Conservation (phyloP, 2,797 vertebrate species). For the Clamator glandarius region DNA sequence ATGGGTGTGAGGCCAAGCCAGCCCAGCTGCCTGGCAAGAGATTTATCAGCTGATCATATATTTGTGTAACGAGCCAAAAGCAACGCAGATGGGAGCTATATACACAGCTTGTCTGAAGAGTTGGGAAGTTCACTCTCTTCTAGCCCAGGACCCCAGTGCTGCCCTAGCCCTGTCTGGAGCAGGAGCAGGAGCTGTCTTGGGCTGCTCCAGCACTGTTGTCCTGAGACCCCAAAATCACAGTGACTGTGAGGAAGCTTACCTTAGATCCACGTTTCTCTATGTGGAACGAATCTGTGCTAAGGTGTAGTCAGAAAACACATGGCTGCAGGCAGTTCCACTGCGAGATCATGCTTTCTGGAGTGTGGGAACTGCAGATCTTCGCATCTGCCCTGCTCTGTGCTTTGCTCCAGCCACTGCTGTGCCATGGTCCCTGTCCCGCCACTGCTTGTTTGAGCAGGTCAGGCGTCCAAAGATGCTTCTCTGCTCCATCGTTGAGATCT, state of each 20-base stretch:
- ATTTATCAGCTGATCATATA: not conserved
- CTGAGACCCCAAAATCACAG: not conserved
- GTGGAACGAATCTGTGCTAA: not conserved
- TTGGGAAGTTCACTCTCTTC: not conserved
- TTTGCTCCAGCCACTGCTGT: rapidly evolving
- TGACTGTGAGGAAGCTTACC: not conserved
- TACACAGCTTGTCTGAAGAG: not conserved
- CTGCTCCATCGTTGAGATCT: not conserved
- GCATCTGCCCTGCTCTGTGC: not conserved
- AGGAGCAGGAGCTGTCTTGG: not conserved
- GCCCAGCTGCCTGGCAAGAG: conserved; percentile 22
- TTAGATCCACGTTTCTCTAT: rapidly evolving
- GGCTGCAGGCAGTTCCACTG: not conserved
- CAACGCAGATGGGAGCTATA: not conserved
- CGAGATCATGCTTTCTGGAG: not conserved
- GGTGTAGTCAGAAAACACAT: not conserved
- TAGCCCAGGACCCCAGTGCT: not conserved
- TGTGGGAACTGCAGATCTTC: not conserved
- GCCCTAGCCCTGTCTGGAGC: not conserved
- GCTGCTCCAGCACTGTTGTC: not conserved
- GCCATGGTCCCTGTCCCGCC: not conserved
- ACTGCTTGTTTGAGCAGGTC: not conserved
- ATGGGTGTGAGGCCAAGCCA: not conserved
- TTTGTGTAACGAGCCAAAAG: not conserved
- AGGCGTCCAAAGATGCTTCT: rapidly evolving